Conservation (phyloP, 2,113 vertebrate genomes). For the Helogale parvula region DNA sequence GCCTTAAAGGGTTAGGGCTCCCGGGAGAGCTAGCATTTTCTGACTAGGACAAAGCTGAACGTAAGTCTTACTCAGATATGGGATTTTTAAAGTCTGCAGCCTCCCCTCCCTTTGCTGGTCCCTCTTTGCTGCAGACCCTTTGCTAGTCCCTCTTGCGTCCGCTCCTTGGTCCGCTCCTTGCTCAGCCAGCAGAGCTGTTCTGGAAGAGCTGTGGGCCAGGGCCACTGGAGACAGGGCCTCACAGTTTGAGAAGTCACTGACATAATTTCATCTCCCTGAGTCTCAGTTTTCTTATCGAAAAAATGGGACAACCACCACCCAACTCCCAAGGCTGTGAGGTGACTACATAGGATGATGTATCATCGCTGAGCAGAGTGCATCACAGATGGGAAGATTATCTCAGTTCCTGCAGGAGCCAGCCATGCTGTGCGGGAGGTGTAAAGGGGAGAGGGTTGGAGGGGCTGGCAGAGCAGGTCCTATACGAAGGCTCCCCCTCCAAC, state of each 20-base stretch:
- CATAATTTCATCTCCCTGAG: neutral
- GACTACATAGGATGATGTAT: neutral
- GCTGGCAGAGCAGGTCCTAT: neutral
- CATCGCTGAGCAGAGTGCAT: neutral
- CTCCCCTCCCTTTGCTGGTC: neutral
- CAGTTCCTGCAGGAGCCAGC: neutral
- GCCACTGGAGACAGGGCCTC: neutral
- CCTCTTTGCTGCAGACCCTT: neutral
- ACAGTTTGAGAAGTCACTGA: neutral
- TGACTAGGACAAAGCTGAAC: neutral
- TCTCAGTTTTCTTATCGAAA: slow-evolving; percentile 41
- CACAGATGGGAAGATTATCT: neutral
- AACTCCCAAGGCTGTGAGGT: neutral
- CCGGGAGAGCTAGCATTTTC: neutral
- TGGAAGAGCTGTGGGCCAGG: neutral
- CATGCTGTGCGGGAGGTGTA: neutral
- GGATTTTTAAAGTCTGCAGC: neutral
- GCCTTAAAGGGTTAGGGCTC: neutral
- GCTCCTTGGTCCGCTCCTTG: neutral
- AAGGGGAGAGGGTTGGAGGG: neutral
- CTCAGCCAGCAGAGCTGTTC: neutral
- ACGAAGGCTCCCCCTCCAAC: neutral
- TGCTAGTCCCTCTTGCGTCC: neutral
- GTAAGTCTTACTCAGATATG: neutral
- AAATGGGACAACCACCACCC: neutral